Evolutionary conservation across 2,888 invertebrate genomes (phyloP), one percentile per base, ranked within the genome.

Genomic region (Melieria crassipennis): DNA sequence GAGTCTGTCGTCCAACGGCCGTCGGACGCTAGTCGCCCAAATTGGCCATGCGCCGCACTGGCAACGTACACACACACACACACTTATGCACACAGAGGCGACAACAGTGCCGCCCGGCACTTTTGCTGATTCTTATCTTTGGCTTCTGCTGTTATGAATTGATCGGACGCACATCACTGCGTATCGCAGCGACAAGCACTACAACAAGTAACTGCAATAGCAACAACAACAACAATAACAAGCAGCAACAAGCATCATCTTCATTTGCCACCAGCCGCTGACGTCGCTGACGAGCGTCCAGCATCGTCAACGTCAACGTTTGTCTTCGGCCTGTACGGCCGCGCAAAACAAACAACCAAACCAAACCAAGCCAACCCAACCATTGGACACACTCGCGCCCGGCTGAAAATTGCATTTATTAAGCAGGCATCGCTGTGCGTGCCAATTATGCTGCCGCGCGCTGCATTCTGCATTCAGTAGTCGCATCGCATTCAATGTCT

Each of bases 101-200:
- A 47, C 48, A 63, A 50, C 48, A 9, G 30, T 43, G 45, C 13
- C 45, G 30, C 30, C 55, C 10, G 60, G 68, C 62, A 16, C 68
- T 62, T 63, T 69, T 69, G n/a, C 47, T 69, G 69, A 69, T 69
- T 57, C 16, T 57, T 69, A 69, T 69, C 69, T 56, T 16, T 30
- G 30, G 55, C 52, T 56, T 63, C 13, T 63, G 62, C 48, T 55
- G 47, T 69, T 62, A 43, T 30, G 60, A 57, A 62, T 62, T 69
- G 62, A 42, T 61, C 60, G 61, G 60, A 58, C 50, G 16, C 13
- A 42, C 30, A 11, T 7, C 13, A 43, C 11, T 43, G 64, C 52
- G 52, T 13, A 43, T 30, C 4, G 64, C 7, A 16, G 64, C 13
- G 13, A 42, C 56, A 1, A 30, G 30, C 30, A 30, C 30, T 30